Evolutionary conservation across 2,888 invertebrate species (phyloP).

Genomic region (Mimas tiliae): DNA sequence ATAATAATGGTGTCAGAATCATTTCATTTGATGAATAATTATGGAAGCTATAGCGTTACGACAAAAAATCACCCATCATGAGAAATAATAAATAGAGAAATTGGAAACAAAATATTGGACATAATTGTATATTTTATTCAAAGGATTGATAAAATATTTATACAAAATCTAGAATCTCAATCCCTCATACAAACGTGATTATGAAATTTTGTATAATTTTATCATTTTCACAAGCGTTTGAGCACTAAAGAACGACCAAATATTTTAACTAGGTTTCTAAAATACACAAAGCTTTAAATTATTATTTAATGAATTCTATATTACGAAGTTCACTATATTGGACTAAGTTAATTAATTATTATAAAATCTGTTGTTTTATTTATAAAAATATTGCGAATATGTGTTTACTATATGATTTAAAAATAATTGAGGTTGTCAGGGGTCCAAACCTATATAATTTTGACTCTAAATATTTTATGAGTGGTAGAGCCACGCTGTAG

Average conservation of each 20-base stretch:
- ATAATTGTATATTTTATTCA: background rate
- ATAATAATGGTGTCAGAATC: no score
- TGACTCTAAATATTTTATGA: no score
- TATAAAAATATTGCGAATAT: no score
- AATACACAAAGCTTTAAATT: background rate
- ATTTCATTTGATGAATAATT: no score
- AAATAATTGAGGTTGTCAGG: no score
- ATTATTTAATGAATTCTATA: background rate
- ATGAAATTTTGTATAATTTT: slow-evolving; percentile 3
- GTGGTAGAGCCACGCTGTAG: no score
- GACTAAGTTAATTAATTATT: background rate
- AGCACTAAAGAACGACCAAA: slow-evolving; percentile 5
- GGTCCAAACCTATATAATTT: no score
- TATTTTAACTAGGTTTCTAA: slow-evolving; percentile 13
- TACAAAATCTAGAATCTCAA: background rate
- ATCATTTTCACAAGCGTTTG: background rate
- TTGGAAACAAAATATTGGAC: background rate
- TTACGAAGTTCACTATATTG: background rate
- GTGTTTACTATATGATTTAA: no score
- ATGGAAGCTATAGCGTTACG: no score
- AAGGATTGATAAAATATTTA: background rate
- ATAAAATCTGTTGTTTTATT: no score
- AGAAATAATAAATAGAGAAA: no score
- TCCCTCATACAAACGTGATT: background rate
- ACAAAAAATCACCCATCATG: background rate